Base-by-base conservation (phyloP, 2,797 vertebrate genomes). In the Bryconaethiops microstoma region DNA sequence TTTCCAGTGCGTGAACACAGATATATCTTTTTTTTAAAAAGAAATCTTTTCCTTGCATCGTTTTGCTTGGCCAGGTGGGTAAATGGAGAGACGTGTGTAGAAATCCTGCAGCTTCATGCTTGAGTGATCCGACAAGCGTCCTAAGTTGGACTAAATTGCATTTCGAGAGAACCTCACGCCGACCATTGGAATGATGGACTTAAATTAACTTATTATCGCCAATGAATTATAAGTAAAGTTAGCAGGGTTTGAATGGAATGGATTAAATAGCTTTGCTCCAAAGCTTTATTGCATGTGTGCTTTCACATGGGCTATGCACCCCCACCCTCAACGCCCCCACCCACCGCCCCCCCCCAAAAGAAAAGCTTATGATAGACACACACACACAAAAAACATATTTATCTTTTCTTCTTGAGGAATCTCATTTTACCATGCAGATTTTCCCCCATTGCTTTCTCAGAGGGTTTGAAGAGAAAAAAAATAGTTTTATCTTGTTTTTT, bases 401-500 rank as follows among this genome's bases (percentile, higher is more conserved):
- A 68, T 88, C 83, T 77, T 86, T 86, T 86, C 45, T 83, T 82
- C 85, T 84, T 82, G 59, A 89, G 85, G 84, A 86, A 86, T 86
- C 86, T 74, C 50, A 77, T 88, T 89, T 87, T 86, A 79, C 86
- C 87, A 83, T 88, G 86, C 87, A 90, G 82, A 91, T 83, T 88
- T 79, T 19, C 68, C 55, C 42, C 59, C 74, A n/a, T 79, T 82
- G 77, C 78, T 79, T 88, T 85, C 84, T 86, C 80, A 14, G 82
- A 75, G 79, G 82, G 80, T 89, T 88, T 82, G 71, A 81, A 80
- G 72, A 69, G 62, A 76, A 87, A 77, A 82, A 84, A 85, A 83
- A 85, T 79, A 21, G 84, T 87, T 88, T 84, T 83, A 89, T 92
- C 86, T 88, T 90, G 79, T 87, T 86, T 89, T 88, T 80, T 76